phyloP scores from a whole-genome alignment of 1,140 invertebrate genomes.

The Halictus rubicundus region DNA sequence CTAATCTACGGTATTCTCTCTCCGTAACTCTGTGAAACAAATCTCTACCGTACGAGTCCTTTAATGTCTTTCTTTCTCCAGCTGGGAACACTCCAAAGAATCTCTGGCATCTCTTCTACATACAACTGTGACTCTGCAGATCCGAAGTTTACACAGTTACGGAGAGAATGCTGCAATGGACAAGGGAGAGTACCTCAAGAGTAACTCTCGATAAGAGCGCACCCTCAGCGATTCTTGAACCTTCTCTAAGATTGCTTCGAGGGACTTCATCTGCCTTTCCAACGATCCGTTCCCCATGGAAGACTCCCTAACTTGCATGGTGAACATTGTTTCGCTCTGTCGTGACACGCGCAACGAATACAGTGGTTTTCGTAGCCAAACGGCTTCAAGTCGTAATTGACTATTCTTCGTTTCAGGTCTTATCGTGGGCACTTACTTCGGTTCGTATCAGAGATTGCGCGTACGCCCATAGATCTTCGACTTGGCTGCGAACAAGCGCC shows the following conservation, averaged over 20 bases:
- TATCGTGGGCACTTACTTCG: constrained; percentile 77
- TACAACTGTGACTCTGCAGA: too few relatives aligned
- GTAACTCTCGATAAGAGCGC: constrained; percentile 77
- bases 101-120: too few relatives aligned
- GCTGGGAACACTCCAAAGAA: too few relatives aligned
- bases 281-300: constrained; percentile 74
- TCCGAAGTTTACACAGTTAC: too few relatives aligned
- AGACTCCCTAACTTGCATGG: constrained; percentile 52
- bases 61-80: too few relatives aligned
- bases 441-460: constrained; percentile 82
- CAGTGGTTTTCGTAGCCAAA: background rate
- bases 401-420: background rate
- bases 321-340: constrained; percentile 77
- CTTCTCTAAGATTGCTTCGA: constrained; percentile 79
- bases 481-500: constrained; percentile 78
- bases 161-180: too few relatives aligned
- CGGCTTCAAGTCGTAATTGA: too few relatives aligned
- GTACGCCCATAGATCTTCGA: constrained; percentile 81
- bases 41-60: too few relatives aligned
- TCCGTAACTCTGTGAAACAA: too few relatives aligned
- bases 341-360: background rate
- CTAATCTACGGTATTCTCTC: too few relatives aligned
- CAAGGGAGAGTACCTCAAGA: constrained; percentile 75
- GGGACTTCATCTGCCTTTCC: constrained; percentile 74
- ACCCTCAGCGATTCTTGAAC: constrained; percentile 75